Conservation (phyloP, 2,888 invertebrate species). For the Scaptomyza flava region DNA sequence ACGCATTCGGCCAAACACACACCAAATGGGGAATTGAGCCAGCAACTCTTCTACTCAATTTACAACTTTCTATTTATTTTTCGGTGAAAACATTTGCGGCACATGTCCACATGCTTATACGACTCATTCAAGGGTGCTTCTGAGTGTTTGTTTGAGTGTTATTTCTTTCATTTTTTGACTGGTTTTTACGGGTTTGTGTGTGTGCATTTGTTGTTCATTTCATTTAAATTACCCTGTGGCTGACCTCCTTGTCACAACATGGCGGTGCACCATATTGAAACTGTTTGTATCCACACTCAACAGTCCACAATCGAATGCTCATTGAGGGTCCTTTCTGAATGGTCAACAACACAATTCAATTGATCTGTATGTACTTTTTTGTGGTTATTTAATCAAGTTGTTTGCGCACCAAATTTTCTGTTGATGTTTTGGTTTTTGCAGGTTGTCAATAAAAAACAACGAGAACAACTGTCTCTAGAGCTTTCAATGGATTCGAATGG, state of each 20-base stretch:
- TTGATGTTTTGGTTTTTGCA: constrained; percentile 48
- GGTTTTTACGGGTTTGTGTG: constrained; percentile 43
- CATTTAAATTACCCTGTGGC: constrained; percentile 79
- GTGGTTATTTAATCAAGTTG: constrained; percentile 80
- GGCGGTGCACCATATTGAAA: constrained; percentile 72
- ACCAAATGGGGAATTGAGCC: too few relatives aligned
- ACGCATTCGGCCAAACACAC: neutral
- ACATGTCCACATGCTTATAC: constrained; percentile 65
- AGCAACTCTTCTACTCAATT: constrained; percentile 58
- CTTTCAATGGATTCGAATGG: constrained; percentile 8
- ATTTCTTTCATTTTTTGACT: constrained; percentile 13
- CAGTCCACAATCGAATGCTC: constrained; percentile 65
- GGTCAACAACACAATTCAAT: constrained; percentile 36
- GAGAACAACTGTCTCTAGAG: constrained; percentile 22
- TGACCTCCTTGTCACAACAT: constrained; percentile 74
- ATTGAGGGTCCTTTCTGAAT: constrained; percentile 56
- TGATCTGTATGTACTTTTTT: constrained; percentile 39
- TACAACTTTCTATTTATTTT: constrained; percentile 75
- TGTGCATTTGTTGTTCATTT: constrained; percentile 78
- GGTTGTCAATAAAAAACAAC: constrained; percentile 44
- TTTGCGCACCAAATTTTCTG: constrained; percentile 60
- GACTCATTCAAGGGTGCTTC: constrained; percentile 38
- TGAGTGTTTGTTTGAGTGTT: constrained; percentile 36
- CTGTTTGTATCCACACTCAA: constrained; percentile 44
- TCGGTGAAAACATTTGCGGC: constrained; percentile 64